Conservation (phyloP, 2,888 invertebrate species). For the Aspidiotus rigidus region DNA sequence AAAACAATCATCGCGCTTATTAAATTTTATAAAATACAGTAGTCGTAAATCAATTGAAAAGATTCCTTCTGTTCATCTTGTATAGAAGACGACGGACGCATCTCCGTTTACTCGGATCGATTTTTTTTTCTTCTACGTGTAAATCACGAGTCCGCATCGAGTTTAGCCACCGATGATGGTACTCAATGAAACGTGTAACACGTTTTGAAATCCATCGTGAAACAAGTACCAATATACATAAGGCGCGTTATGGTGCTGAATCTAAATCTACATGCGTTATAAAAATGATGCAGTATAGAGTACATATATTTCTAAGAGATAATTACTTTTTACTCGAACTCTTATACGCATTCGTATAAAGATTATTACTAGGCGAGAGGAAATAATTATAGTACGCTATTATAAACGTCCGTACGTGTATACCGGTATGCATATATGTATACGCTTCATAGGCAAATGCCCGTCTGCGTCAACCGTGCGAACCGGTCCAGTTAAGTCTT, state of each 20-base stretch:
- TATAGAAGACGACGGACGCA: no score
- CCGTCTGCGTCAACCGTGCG: slow-evolving; percentile 6
- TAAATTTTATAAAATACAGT: no score
- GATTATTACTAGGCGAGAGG: not conserved
- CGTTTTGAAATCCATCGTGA: slow-evolving; percentile 24
- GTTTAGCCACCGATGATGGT: not conserved
- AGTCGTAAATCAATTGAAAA: not conserved
- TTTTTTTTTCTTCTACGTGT: not conserved
- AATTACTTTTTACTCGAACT: slow-evolving; percentile 30
- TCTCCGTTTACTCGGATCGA: no score
- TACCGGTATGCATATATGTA: slow-evolving; percentile 5
- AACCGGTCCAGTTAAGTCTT: slow-evolving; percentile 23
- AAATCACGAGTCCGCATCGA: not conserved
- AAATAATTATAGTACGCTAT: slow-evolving; percentile 14
- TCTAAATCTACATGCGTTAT: slow-evolving; percentile 23
- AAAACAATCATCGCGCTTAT: no score
- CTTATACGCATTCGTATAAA: not conserved
- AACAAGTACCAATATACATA: slow-evolving; percentile 19
- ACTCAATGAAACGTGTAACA: slow-evolving; percentile 17
- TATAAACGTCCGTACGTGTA: not conserved
- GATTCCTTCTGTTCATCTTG: not conserved
- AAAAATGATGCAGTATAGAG: no score
- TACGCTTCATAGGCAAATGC: slow-evolving; percentile 1
- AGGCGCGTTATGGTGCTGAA: slow-evolving; percentile 30
- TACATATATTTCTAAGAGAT: slow-evolving; percentile 11